Percentiles rank a stretch among this genome's conserved stretches.
phyloP scores from a whole-genome alignment of 1,140 invertebrate species.

The Drosophila tani region DNA sequence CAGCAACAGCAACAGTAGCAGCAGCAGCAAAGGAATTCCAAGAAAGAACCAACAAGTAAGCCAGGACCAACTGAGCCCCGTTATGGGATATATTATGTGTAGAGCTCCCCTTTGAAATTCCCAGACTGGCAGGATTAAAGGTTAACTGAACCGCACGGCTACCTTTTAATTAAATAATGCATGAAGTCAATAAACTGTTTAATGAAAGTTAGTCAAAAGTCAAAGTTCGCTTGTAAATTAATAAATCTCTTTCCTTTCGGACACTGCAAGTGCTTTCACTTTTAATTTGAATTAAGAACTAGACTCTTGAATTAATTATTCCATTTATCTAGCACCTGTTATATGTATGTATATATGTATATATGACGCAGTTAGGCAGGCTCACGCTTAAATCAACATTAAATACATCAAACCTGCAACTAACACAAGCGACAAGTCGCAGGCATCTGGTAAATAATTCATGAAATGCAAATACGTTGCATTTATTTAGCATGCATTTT shows the following conservation, averaged over 20 bases:
- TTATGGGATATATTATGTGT: not conserved
- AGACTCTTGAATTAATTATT: too few species aligned
- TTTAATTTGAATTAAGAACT: not conserved
- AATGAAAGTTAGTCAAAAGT: not conserved
- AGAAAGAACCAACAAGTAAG: constrained; percentile 37
- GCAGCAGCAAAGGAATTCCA: constrained; percentile 21
- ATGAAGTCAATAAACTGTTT: constrained; percentile 7
- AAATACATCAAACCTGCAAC: not conserved
- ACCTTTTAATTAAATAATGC: constrained; percentile 7
- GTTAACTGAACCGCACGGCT: not conserved
- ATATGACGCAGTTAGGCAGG: not conserved
- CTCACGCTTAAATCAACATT: not conserved
- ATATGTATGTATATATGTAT: too few species aligned
- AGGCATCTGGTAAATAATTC: constrained; percentile 5
- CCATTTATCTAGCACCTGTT: too few species aligned
- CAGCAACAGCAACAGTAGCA: constrained; percentile 16
- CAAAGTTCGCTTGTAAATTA: not conserved
- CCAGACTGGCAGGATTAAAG: constrained; percentile 2
- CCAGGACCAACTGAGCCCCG: constrained; percentile 1
- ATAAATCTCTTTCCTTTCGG: too few species aligned
- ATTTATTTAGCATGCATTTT: constrained; percentile 29
- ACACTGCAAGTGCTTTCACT: not conserved
- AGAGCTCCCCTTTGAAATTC: not conserved
- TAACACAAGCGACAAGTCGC: not conserved
- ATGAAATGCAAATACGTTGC: constrained; percentile 26